Evolutionary conservation across 2,113 vertebrate species (phyloP).

Genomic region (Sakesphorus luctuosus): DNA sequence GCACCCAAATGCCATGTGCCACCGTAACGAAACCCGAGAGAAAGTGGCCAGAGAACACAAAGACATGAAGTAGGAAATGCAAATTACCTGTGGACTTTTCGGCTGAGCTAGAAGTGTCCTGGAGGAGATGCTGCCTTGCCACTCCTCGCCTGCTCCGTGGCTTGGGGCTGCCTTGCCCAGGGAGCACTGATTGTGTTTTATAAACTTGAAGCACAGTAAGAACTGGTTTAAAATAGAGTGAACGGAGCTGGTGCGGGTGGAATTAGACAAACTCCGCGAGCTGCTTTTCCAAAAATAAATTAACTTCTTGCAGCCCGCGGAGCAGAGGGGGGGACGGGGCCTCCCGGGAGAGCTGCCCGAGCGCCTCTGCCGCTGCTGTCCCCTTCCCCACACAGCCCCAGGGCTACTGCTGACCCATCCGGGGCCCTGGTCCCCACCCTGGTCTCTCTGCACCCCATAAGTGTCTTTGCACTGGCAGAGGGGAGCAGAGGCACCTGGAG

Average conservation of each 20-base stretch:
- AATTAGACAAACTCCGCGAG: conserved; percentile 63
- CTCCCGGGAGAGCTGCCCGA: background rate
- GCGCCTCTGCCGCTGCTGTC: background rate
- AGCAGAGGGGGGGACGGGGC: background rate
- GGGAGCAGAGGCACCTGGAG: background rate
- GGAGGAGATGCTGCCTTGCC: conserved; percentile 32
- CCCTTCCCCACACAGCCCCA: background rate
- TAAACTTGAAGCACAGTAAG: conserved; percentile 64
- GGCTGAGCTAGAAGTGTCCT: conserved; percentile 31
- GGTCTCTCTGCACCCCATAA: rapidly evolving
- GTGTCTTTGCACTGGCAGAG: too few species aligned
- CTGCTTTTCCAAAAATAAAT: conserved; percentile 68
- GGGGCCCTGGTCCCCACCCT: background rate
- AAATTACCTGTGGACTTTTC: conserved; percentile 48
- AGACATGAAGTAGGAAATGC: background rate
- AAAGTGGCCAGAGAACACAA: background rate
- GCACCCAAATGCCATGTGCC: rapidly evolving
- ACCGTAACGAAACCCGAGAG: background rate
- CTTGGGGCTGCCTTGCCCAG: conserved; percentile 24
- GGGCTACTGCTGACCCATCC: background rate
- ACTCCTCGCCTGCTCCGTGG: background rate
- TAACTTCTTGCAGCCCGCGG: conserved; percentile 69
- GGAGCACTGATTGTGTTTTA: conserved; percentile 53
- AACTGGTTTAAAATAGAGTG: conserved; percentile 66
- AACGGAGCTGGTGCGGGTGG: conserved; percentile 62